phyloP scores from a whole-genome alignment of 2,797 vertebrate genomes.

The Gobionotothen gibberifrons region DNA sequence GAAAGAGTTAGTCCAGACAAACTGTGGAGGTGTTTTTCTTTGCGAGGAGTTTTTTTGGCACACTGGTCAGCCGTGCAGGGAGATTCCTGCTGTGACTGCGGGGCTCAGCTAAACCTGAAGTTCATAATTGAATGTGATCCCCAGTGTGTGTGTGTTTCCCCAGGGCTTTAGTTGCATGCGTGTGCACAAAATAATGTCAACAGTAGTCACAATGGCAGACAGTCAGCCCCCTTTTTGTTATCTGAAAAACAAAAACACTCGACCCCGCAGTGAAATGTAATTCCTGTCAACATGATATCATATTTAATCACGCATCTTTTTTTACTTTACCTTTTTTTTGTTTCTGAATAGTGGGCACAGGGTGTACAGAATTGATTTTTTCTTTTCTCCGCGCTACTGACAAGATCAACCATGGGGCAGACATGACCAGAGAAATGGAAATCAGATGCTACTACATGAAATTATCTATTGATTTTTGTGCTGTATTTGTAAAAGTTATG shows the following conservation, averaged over 20 bases:
- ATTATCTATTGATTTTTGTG: conserved; percentile 80
- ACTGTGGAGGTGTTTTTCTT: conserved; percentile 8
- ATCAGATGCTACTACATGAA: conserved; percentile 72
- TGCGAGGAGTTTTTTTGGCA: conserved; percentile 31
- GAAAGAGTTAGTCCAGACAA: conserved; percentile 51
- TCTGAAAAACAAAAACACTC: conserved; percentile 43
- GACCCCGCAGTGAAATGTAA: conserved; percentile 67
- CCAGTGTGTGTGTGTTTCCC: conserved; percentile 38
- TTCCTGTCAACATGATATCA: conserved; percentile 61
- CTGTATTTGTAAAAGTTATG: conserved; percentile 54
- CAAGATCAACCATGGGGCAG: conserved; percentile 53
- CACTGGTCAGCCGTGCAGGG: conserved; percentile 55
- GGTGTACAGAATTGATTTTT: conserved; percentile 46
- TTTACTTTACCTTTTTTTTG: conserved; percentile 49
- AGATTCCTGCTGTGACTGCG: conserved; percentile 60
- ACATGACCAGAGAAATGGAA: conserved; percentile 61
- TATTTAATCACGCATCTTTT: conserved; percentile 75
- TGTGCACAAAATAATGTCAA: conserved; percentile 62
- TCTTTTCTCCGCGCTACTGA: background rate
- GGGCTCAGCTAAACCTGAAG: conserved; percentile 60
- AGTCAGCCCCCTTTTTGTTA: conserved; percentile 50
- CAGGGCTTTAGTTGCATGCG: conserved; percentile 22
- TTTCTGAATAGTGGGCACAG: conserved; percentile 27
- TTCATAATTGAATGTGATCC: conserved; percentile 72
- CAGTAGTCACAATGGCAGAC: conserved; percentile 41